Conservation (phyloP, 2,113 vertebrate genomes). For the Eudorcas thomsonii region DNA sequence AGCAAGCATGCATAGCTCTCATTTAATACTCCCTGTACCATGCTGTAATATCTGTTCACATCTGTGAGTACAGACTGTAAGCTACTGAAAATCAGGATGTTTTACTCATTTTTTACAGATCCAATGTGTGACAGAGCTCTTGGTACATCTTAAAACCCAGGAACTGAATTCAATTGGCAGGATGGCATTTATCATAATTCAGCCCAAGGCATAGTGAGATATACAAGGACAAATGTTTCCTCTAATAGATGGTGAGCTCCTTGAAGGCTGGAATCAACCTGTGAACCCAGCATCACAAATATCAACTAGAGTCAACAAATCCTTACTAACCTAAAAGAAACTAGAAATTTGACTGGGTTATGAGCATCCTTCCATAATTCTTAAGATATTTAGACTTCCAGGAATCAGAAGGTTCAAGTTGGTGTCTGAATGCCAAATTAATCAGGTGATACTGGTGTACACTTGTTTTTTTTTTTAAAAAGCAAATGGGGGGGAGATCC, state of each 20-base stretch:
- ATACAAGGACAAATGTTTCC: neutral
- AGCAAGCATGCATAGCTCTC: neutral
- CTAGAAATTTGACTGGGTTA: neutral
- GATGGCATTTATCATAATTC: neutral
- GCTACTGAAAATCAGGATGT: neutral
- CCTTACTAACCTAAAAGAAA: neutral
- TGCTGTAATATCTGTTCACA: neutral
- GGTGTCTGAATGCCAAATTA: neutral
- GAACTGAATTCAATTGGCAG: neutral
- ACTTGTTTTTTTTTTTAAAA: neutral
- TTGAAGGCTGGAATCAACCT: neutral
- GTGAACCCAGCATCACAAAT: neutral
- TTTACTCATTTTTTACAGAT: neutral
- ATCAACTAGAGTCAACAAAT: neutral
- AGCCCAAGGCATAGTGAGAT: neutral
- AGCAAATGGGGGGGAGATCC: neutral
- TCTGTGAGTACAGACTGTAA: neutral
- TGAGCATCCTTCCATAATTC: neutral
- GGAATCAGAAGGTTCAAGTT: neutral
- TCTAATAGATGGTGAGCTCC: neutral
- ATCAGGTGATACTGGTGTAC: neutral
- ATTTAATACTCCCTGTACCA: neutral
- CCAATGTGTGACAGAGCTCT: neutral
- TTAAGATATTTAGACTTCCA: neutral
- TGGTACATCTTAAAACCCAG: neutral